Evolutionary conservation across 1,140 invertebrate genomes (phyloP).

Genomic region (Zaprionus vittiger): DNA sequence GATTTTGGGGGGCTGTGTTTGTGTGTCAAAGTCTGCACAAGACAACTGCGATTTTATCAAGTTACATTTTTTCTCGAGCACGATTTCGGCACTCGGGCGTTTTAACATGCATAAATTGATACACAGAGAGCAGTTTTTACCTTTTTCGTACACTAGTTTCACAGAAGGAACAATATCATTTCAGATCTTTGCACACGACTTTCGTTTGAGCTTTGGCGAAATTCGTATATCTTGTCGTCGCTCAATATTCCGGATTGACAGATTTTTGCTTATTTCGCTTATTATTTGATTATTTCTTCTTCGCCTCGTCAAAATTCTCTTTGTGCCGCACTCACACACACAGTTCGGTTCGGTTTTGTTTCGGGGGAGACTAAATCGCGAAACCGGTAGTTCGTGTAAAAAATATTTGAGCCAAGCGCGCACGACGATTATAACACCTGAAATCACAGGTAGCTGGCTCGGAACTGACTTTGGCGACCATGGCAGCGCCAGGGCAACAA

Average conservation of each 20-base stretch:
- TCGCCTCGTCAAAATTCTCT: slow-evolving; percentile 10
- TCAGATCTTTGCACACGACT: slow-evolving; percentile 15
- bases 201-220: slow-evolving; percentile 1
- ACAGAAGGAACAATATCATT: slow-evolving; percentile 22
- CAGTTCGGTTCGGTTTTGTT: not conserved
- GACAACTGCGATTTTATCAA: not conserved
- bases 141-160: slow-evolving; percentile 17
- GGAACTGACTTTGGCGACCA: slow-evolving; percentile 53
- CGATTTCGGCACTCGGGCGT: slow-evolving; percentile 9
- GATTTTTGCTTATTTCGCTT: slow-evolving; percentile 4
- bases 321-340: slow-evolving; percentile 14
- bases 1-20: not conserved
- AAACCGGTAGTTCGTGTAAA: slow-evolving; percentile 42
- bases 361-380: slow-evolving; percentile 23
- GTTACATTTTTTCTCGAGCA: slow-evolving; percentile 3
- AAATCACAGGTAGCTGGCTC: slow-evolving; percentile 54
- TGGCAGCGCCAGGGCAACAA: slow-evolving; percentile 50
- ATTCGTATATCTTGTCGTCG: not conserved
- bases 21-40: not conserved
- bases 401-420: slow-evolving; percentile 46
- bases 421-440: slow-evolving; percentile 50
- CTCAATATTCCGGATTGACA: slow-evolving; percentile 9
- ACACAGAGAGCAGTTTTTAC: slow-evolving; percentile 1
- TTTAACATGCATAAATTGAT: slow-evolving; percentile 9
- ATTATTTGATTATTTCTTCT: slow-evolving; percentile 22